Evolutionary conservation across 2,797 vertebrate species (phyloP), one percentile per base, ranked within the genome.

Genomic region (Crocodylus rhombifer): DNA sequence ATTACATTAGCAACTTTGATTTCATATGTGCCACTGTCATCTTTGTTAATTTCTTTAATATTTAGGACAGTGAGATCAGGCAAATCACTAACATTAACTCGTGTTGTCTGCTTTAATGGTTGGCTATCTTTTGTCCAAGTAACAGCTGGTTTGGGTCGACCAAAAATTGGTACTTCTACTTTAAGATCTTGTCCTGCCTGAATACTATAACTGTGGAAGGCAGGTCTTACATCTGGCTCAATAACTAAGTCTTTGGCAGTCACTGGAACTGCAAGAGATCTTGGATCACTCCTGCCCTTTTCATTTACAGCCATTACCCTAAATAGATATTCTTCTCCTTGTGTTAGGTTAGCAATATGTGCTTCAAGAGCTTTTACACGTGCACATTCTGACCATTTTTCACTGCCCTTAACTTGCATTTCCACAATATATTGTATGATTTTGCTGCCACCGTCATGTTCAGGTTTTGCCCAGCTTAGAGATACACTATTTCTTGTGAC

Each of bases 381-480:
- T 88, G 99, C 98, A 97, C 99, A 99, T 74, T 98, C 98, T 96
- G 98, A 98, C 99, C 99, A 99, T 97, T 99, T 99, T 3, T 99
- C 99, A 82, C 98, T 98, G 77, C 98, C 99, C 95, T 99, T 99
- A 76, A 98, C 97, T 97, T 99, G 99, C 98, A 99, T 98, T 98
- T 99, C 99, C 65, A 99, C 98, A 93, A 99, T 97, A 90, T 99
- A 99, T 78, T 99, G 99, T 79, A 99, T 95, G 65, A 99, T 99
- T 98, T 99, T 99, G 97, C 99, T 99, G 86, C 99, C 99, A 78
- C 99, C 99, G 89, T 99, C 99, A 96, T 99, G 99, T 92, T 99
- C 98, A 77, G 99, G 99, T 96, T 98, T 99, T 96, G 99, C 99
- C 99, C 99, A 99, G 88, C 98, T 98, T 97, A 99, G 97, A 2